These are phyloP conservation scores for Lampris megalopsis DNA, from an alignment of 2,113 vertebrate species.

Conservation along the genomic window DNA sequence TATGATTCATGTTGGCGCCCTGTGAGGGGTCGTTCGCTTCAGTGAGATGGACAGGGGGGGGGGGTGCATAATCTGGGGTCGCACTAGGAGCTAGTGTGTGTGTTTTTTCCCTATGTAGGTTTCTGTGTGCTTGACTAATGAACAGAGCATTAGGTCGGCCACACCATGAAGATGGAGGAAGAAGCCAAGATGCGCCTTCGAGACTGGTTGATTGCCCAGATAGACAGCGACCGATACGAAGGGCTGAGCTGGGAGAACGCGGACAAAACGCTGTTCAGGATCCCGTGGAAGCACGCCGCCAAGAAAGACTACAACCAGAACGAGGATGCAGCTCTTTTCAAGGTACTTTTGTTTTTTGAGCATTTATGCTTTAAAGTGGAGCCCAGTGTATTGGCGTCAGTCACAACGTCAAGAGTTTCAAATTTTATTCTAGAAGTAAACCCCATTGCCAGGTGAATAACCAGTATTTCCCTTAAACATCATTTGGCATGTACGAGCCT, in stretches of 20 bases:
- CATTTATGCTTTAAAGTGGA: neutral
- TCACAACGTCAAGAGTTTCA: too few relatives aligned
- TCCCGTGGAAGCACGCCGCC: slow-evolving; percentile 93
- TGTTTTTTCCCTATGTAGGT: too few relatives aligned
- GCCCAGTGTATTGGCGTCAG: too few relatives aligned
- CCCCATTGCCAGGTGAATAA: too few relatives aligned
- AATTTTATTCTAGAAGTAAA: too few relatives aligned
- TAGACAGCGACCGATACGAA: slow-evolving; percentile 86
- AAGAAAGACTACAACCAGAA: slow-evolving; percentile 90
- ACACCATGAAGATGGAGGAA: slow-evolving; percentile 73
- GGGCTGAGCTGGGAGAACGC: slow-evolving; percentile 89
- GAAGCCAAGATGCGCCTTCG: slow-evolving; percentile 83
- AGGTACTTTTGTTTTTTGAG: slow-evolving; percentile 77
- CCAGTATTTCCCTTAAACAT: too few relatives aligned
- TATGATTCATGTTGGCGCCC: too few relatives aligned
- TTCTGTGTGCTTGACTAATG: slow-evolving; percentile 30
- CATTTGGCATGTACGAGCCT: too few relatives aligned
- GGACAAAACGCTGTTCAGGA: slow-evolving; percentile 86
- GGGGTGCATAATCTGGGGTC: slow-evolving; percentile 4
- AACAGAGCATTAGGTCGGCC: neutral
- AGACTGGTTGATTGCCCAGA: slow-evolving; percentile 89
- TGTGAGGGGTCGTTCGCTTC: too few relatives aligned
- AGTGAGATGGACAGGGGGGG: neutral
- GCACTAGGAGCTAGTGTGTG: too few relatives aligned
- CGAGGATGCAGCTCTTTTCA: slow-evolving; percentile 90